Base-by-base conservation (phyloP, 1,140 invertebrate genomes). In the Mactra quadrangularis region DNA sequence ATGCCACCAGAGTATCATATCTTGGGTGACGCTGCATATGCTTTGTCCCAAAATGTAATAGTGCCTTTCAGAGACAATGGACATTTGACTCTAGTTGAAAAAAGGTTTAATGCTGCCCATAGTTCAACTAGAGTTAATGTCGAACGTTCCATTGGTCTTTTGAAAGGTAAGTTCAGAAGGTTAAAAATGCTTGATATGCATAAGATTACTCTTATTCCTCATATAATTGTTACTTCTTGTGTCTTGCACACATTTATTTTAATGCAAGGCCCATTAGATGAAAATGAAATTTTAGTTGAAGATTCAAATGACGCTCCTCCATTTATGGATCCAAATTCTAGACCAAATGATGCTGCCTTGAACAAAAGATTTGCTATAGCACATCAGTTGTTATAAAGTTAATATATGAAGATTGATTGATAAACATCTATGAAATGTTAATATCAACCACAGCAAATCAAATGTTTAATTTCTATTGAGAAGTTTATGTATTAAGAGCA, bases 21-120 rank as follows among this genome's bases (percentile, higher is more conserved):
- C 29, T 29, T 75, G 17, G 81, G 71, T 35, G n/a, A n/a, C n/a
- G n/a, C n/a, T n/a, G n/a, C n/a, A n/a, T 82, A 82, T 19, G 25
- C 19, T 27, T 29, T 72, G 15, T 3, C 47, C 6, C 22, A 7
- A 9, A 33, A 19, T 52, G 9, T 84, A 17, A 11, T 77, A 29
- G 74, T 66, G 17, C 74, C 82, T 17, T 84, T 62, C 38, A 59
- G 74, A 35, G 82, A 84, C 47, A 70, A 76, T 72, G 72, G 82
- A 0, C 74, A 84, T n/a, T 25, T 84, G 3, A 62, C 38, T 13
- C 3, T 0, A 6, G 66, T 52, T 9, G 41, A 79, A 59, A 79
- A 84, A 33, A 79, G 52, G 33, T 60, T 60, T 31, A 64, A 64
- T 25, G n/a, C 13, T 45, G 41, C 15, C 29, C 55, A 62, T 27